phyloP scores from a whole-genome alignment of 2,113 vertebrate genomes.

The Coracopsis vasa region DNA sequence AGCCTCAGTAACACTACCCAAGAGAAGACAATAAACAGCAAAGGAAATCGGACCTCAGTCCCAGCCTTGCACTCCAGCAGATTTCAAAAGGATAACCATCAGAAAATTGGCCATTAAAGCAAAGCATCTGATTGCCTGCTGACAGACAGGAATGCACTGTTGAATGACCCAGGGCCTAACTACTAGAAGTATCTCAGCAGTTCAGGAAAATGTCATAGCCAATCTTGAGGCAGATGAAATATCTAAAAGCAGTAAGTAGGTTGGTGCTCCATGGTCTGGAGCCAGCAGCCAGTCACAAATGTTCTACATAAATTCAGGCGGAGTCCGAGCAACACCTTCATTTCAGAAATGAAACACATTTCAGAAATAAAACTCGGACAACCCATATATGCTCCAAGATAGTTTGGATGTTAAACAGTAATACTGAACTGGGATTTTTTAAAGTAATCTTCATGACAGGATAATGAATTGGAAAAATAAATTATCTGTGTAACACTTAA shows the following conservation, averaged over 20 bases:
- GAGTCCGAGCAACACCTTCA: background rate
- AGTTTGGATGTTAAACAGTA: background rate
- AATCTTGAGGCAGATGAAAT: background rate
- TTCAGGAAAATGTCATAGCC: background rate
- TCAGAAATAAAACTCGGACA: background rate
- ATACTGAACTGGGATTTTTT: background rate
- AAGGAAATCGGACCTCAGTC: background rate
- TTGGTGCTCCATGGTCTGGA: background rate
- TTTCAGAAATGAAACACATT: background rate
- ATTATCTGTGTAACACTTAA: background rate
- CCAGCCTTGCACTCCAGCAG: background rate
- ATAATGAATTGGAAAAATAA: background rate
- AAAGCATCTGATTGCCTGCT: background rate
- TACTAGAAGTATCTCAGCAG: background rate
- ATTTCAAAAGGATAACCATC: background rate
- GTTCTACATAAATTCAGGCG: background rate
- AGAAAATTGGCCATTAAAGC: background rate
- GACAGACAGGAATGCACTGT: background rate
- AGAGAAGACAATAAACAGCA: background rate
- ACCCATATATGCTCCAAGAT: fast-evolving
- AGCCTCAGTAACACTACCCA: background rate
- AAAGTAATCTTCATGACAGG: background rate
- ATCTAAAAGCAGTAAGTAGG: background rate
- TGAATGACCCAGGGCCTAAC: background rate
- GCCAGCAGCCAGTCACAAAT: background rate